Evolutionary conservation across 2,797 vertebrate species (phyloP).

Genomic region (Cygnus olor): DNA sequence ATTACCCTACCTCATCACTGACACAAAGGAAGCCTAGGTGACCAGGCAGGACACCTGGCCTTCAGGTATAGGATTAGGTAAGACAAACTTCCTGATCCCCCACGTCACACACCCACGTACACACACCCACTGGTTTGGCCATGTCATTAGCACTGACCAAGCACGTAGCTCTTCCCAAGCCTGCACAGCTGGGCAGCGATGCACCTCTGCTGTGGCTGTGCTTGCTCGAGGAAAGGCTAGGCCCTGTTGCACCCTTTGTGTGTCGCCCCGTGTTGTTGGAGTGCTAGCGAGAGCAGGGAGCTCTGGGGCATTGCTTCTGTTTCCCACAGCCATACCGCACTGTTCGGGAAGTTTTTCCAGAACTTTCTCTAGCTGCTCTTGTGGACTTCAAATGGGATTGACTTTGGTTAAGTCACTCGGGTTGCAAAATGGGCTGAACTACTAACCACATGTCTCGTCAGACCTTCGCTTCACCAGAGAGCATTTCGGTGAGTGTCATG

Average conservation of each 20-base stretch:
- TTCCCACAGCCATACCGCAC: not conserved
- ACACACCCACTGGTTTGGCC: not conserved
- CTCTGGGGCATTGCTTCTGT: not conserved
- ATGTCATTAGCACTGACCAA: not conserved
- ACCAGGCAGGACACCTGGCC: not conserved
- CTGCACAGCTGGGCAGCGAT: not conserved
- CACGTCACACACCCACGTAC: not conserved
- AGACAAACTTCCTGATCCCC: not conserved
- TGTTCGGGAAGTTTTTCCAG: not conserved
- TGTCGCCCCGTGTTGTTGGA: not conserved
- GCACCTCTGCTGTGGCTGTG: not conserved
- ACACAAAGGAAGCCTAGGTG: not conserved
- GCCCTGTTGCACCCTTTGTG: not conserved
- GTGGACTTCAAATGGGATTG: not conserved
- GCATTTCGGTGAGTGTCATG: accelerated
- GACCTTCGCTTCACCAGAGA: not conserved
- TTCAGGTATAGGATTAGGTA: not conserved
- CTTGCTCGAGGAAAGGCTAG: not conserved
- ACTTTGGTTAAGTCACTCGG: not conserved
- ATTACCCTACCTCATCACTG: not conserved
- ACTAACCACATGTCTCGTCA: not conserved
- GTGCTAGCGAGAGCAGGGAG: not conserved
- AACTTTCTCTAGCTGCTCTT: not conserved
- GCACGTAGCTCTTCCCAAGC: not conserved
- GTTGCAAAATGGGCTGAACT: not conserved